These are phyloP conservation scores for Atopsyche davidsoni DNA, from an alignment of 1,140 invertebrate species.

Conservation along the genomic window DNA sequence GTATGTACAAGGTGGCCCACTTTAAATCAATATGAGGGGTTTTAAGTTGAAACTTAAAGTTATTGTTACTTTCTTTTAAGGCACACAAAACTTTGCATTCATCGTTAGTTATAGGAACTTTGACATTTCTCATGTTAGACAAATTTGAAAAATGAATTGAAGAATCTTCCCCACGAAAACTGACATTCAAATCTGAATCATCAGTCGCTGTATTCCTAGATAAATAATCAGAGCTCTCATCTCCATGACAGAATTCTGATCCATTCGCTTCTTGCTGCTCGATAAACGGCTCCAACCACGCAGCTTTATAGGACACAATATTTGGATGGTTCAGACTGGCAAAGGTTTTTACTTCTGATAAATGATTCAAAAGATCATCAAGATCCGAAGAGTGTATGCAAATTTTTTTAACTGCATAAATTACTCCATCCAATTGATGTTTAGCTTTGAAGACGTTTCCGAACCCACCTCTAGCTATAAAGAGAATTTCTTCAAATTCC, in stretches of 20 bases:
- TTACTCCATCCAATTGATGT: slow-evolving; percentile 65
- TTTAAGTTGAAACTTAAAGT: slow-evolving; percentile 5
- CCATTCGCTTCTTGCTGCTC: slow-evolving; percentile 14
- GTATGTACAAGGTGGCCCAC: slow-evolving; percentile 69
- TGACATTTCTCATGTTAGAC: too few species aligned
- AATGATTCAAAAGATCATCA: slow-evolving; percentile 53
- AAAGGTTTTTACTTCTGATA: slow-evolving; percentile 73
- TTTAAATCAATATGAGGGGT: slow-evolving; percentile 40
- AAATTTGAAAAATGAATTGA: too few species aligned
- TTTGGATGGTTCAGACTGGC: slow-evolving; percentile 73
- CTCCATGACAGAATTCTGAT: neutral
- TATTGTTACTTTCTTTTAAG: slow-evolving; percentile 23
- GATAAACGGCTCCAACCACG: slow-evolving; percentile 67
- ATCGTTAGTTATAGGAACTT: too few species aligned
- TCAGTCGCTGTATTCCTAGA: slow-evolving; percentile 14
- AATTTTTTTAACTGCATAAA: slow-evolving; percentile 81
- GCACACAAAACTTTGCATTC: slow-evolving; percentile 35
- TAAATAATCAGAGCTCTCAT: slow-evolving; percentile 10
- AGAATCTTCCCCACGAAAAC: slow-evolving; percentile 13
- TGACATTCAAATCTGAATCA: slow-evolving; percentile 23
- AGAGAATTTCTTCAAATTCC: slow-evolving; percentile 68
- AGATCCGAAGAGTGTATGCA: slow-evolving; percentile 56
- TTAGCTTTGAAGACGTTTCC: slow-evolving; percentile 54
- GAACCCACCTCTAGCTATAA: slow-evolving; percentile 72
- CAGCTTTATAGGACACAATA: slow-evolving; percentile 77